phyloP scores from a whole-genome alignment of 1,140 invertebrate species.

The Caenorhabditis brenneri region DNA sequence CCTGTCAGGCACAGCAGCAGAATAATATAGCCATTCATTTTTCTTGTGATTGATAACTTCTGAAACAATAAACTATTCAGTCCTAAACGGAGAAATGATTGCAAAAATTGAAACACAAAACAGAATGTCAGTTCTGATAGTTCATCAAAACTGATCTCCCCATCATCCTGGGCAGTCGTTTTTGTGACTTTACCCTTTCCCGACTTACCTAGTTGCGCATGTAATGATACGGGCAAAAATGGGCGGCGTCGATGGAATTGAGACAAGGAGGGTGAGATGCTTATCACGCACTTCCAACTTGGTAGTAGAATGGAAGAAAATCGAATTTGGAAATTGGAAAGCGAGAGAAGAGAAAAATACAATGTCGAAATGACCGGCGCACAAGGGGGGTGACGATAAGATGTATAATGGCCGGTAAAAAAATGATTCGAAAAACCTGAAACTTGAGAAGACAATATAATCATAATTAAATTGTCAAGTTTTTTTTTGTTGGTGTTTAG shows the following conservation, averaged over 20 bases:
- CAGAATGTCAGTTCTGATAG: not conserved
- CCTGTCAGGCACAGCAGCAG: not conserved
- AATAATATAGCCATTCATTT: not conserved
- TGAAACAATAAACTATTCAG: not conserved
- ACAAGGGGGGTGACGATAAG: conserved; percentile 11
- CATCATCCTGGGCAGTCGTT: not conserved
- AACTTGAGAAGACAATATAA: not conserved
- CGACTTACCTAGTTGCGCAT: not conserved
- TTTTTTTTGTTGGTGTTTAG: not conserved
- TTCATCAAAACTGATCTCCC: not conserved
- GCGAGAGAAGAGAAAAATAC: conserved; percentile 14
- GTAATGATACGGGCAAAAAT: not conserved
- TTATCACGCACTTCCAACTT: conserved; percentile 40
- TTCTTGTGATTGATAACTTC: not conserved
- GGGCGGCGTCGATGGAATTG: not conserved
- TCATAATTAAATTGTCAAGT: not conserved
- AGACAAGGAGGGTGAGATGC: conserved; percentile 6
- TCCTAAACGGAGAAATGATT: too few species aligned
- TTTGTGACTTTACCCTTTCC: not conserved
- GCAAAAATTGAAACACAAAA: not conserved
- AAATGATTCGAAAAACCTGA: conserved; percentile 34
- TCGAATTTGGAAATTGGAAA: conserved; percentile 15
- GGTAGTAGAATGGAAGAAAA: not conserved
- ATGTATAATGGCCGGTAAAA: not conserved
- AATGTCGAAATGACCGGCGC: not conserved